Base-by-base conservation (phyloP, 1,140 invertebrate genomes). In the Pseudoatta argentina region DNA sequence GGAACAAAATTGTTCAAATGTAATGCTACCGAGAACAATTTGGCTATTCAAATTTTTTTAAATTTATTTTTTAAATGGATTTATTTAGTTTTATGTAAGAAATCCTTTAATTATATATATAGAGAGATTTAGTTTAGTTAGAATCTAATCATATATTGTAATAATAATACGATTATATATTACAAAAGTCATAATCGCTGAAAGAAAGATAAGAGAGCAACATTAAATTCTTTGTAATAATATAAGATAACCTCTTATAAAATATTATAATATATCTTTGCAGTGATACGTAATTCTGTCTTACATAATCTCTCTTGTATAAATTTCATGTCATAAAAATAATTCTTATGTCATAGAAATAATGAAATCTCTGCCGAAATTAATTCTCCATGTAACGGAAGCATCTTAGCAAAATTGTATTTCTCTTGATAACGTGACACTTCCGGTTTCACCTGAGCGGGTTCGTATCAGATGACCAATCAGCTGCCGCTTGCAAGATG, bases 401-500 rank as follows among this genome's bases (percentile, higher is more conserved):
- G 44, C 21, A 34, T 30, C 3, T 27, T 78, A n/a, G 64, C 86
- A 64, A 88, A 89, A 87, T 89, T 87, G 63, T 72, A 66, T 89
- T 89, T 39, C 61, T 66, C 59, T 89, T 88, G 72, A 53, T 78
- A 88, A 92, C 92, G 79, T 78, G 87, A 72, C 72, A 87, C 87
- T 93, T 93, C 92, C 92, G 92, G 90, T 91, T 88, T 86, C 90
- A 87, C 88, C 89, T 88, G 92, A 90, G 87, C 89, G 87, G 57
- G 85, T 83, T 85, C 59, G 88, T 89, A 92, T 93, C 92, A 85
- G 86, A 86, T 93, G 92, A 93, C 92, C 91, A 91, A 93, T 93
- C 90, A 86, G 79, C 73, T 76, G 86, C 88, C 90, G 92, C 89
- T 77, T 91, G 93, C 93, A 93, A 93, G 92, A 93, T 93, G 93